Percentiles rank a stretch among this genome's conserved stretches.
These are phyloP conservation scores for Ecliptopera silaceata DNA, from an alignment of 2,888 invertebrate species.

Conservation along the genomic window DNA sequence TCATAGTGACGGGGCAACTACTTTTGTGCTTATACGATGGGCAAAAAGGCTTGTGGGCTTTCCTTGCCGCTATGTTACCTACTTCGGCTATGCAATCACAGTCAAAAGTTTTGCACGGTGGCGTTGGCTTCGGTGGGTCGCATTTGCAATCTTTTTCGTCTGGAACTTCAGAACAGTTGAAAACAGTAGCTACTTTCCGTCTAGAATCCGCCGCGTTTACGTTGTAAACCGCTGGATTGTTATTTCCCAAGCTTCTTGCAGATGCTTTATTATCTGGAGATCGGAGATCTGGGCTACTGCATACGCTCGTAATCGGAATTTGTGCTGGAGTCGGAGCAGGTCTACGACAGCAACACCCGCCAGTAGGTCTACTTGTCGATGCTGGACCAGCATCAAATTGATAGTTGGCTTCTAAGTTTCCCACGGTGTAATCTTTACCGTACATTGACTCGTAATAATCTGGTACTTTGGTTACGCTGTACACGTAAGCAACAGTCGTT, in stretches of 20 bases:
- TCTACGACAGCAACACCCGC: constrained; percentile 45
- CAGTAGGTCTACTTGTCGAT: constrained; percentile 23
- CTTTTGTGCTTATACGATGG: constrained; percentile 68
- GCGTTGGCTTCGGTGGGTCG: constrained; percentile 62
- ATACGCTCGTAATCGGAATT: constrained; percentile 18
- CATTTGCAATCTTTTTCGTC: constrained; percentile 72
- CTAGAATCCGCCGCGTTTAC: constrained; percentile 39
- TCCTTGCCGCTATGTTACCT: constrained; percentile 55
- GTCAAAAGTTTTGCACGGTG: constrained; percentile 71
- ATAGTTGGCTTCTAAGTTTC: constrained; percentile 42
- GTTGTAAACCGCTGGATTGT: constrained; percentile 45
- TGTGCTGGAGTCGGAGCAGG: constrained; percentile 20
- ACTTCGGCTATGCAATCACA: constrained; percentile 66
- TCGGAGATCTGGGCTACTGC: constrained; percentile 34
- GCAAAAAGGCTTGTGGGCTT: constrained; percentile 67
- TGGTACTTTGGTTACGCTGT: constrained; percentile 51
- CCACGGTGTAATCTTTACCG: constrained; percentile 51
- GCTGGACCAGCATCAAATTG: constrained; percentile 13
- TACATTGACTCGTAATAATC: constrained; percentile 49
- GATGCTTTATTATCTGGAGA: constrained; percentile 34
- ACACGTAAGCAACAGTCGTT: constrained; percentile 55
- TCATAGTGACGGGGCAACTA: constrained; percentile 64
- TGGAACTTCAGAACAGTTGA: constrained; percentile 53
- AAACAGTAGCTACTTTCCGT: constrained; percentile 40
- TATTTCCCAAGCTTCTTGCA: constrained; percentile 36